Evolutionary conservation across 2,113 vertebrate genomes (phyloP).

Genomic region (Tonatia bakeri): DNA sequence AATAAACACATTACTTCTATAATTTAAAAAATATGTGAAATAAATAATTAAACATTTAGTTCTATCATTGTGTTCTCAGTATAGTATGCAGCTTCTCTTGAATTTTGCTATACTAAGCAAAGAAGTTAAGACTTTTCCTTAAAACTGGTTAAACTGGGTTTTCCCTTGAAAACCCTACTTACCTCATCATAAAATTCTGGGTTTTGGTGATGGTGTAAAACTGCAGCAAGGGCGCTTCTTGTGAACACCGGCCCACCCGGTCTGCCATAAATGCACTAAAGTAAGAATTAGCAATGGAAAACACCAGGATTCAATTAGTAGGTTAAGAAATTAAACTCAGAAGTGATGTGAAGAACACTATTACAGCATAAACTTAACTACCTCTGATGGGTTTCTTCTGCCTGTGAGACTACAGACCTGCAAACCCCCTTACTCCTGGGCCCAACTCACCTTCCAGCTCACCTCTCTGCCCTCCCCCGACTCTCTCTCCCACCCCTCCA

Average conservation of each 20-base stretch:
- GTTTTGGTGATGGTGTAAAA: slow-evolving; percentile 97
- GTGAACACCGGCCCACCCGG: slow-evolving; percentile 93
- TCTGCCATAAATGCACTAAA: slow-evolving; percentile 95
- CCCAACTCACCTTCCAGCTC: too few relatives aligned
- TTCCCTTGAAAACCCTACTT: slow-evolving; percentile 56
- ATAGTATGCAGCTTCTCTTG: not conserved
- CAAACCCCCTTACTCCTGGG: not conserved
- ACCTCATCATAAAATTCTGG: slow-evolving; percentile 99
- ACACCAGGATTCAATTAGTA: slow-evolving; percentile 79
- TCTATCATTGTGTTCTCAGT: not conserved
- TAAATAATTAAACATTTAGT: not conserved
- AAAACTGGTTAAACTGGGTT: not conserved
- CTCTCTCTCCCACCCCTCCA: not conserved
- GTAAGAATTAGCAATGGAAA: slow-evolving; percentile 41
- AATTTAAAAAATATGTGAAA: not conserved
- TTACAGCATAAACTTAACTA: not conserved
- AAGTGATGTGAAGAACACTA: not conserved
- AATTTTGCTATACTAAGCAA: not conserved
- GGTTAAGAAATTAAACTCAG: not conserved
- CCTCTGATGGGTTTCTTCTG: not conserved
- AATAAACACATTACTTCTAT: not conserved
- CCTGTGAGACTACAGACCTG: not conserved
- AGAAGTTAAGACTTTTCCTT: not conserved
- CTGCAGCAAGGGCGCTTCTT: slow-evolving; percentile 90
- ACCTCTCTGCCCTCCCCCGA: too few relatives aligned